These are phyloP conservation scores for Xanthia icteritia DNA, from an alignment of 2,888 invertebrate species.

Conservation along the genomic window DNA sequence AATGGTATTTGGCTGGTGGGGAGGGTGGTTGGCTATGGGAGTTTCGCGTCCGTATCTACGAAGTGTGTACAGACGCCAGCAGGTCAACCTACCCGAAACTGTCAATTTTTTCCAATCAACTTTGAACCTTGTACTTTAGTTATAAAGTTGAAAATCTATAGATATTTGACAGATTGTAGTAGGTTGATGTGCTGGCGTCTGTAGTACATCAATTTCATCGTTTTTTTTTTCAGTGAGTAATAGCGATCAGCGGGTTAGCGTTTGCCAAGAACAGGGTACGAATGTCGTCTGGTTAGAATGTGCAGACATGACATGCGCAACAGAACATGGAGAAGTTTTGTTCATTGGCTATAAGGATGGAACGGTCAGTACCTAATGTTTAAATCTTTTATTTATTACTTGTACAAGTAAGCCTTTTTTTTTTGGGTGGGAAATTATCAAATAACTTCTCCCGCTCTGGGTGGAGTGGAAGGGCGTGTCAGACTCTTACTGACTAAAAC, in stretches of 20 bases:
- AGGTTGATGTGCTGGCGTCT: too few relatives aligned
- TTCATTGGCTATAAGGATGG: constrained; percentile 78
- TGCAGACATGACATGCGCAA: constrained; percentile 70
- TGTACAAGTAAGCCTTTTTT: neutral
- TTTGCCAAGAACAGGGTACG: constrained; percentile 15
- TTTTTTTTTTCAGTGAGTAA: constrained; percentile 27
- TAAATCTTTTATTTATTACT: neutral
- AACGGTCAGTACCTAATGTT: constrained; percentile 66
- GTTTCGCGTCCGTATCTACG: too few relatives aligned
- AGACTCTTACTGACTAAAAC: too few relatives aligned
- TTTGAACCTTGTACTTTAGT: too few relatives aligned
- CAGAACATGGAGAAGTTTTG: constrained; percentile 74
- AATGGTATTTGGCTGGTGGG: neutral
- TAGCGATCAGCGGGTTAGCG: constrained; percentile 3
- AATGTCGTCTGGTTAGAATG: constrained; percentile 67
- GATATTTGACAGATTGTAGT: too few relatives aligned
- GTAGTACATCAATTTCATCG: neutral
- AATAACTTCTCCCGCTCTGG: too few relatives aligned
- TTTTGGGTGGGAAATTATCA: too few relatives aligned
- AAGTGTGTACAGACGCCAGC: too few relatives aligned
- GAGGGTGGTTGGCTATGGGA: neutral
- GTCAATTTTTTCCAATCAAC: too few relatives aligned
- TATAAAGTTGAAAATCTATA: too few relatives aligned
- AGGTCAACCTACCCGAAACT: too few relatives aligned
- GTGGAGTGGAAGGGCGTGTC: too few relatives aligned